Base-by-base conservation (phyloP, 2,113 vertebrate species). In the Glaucomys volans region DNA sequence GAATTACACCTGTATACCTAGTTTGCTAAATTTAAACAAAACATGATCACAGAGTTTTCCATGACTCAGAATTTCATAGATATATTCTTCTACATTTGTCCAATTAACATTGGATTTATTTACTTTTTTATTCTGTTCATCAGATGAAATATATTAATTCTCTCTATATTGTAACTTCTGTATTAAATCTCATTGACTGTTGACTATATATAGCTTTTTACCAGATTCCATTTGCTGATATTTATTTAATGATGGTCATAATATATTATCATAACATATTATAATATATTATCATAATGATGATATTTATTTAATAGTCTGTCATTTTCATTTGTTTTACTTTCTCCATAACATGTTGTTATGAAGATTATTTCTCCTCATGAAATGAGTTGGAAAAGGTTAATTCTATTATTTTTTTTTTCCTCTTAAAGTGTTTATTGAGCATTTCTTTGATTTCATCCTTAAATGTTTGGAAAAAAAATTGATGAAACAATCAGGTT, bases 211-310 rank as follows among this genome's bases (percentile, higher is more conserved):
- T 47, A 67, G 71, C 35, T 62, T 57, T 74, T 87, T 30, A 89
- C 2, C 37, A 26, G 18, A 75, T 75, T 79, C 6, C 4, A 69
- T 24, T 81, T 84, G 24, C 1, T 75, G 50, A 17, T 18, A 85
- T 75, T 77, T 91, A 76, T n/a, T 82, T 52, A 79, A 74, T 86
- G 44, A n/a, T n/a, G n/a, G n/a, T n/a, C n/a, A n/a, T n/a, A n/a
- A n/a, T n/a, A n/a, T n/a, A n/a, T n/a, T n/a, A n/a, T n/a, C n/a
- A n/a, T n/a, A n/a, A n/a, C n/a, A n/a, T n/a, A n/a, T n/a, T n/a
- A n/a, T n/a, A n/a, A n/a, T n/a, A n/a, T n/a, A n/a, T n/a, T n/a
- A n/a, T n/a, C n/a, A n/a, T n/a, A n/a, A n/a, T n/a, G n/a, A n/a
- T 75, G 47, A 17, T 24, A 85, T 75, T 77, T 91, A 76, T n/a